phyloP scores from a whole-genome alignment of 2,113 vertebrate genomes.

The Alouatta palliata region DNA sequence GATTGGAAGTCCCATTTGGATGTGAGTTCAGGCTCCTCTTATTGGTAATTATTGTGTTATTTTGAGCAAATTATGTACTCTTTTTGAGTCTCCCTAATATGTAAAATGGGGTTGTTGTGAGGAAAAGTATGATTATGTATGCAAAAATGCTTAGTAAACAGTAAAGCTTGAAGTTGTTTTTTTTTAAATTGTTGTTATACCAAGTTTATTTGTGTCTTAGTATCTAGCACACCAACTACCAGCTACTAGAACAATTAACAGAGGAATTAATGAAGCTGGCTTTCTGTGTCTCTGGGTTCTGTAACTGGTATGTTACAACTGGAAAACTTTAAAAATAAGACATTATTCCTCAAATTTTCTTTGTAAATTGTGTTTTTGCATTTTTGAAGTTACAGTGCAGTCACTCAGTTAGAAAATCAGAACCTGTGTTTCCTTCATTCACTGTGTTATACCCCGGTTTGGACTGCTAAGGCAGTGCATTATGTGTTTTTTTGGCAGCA shows the following conservation, averaged over 20 bases:
- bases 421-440: not conserved
- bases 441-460: not conserved
- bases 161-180: not conserved
- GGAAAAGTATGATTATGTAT: not conserved
- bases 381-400: not conserved
- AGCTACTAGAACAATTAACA: not conserved
- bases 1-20: not conserved
- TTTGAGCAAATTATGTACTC: not conserved
- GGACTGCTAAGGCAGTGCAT: constrained; percentile 7
- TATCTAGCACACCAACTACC: not conserved
- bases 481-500: constrained; percentile 49
- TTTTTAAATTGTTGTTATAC: not conserved
- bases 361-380: not conserved
- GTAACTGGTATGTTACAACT: not conserved
- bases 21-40: not conserved
- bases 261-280: not conserved
- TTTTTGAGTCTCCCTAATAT: not conserved
- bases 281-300: not conserved
- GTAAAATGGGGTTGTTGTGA: not conserved
- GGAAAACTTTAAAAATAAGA: not conserved
- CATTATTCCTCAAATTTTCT: not conserved
- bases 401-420: not conserved
- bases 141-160: not conserved
- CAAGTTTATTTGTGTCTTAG: not conserved
- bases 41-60: not conserved